phyloP scores from a whole-genome alignment of 2,888 invertebrate genomes.

The Drosophila ustulata region DNA sequence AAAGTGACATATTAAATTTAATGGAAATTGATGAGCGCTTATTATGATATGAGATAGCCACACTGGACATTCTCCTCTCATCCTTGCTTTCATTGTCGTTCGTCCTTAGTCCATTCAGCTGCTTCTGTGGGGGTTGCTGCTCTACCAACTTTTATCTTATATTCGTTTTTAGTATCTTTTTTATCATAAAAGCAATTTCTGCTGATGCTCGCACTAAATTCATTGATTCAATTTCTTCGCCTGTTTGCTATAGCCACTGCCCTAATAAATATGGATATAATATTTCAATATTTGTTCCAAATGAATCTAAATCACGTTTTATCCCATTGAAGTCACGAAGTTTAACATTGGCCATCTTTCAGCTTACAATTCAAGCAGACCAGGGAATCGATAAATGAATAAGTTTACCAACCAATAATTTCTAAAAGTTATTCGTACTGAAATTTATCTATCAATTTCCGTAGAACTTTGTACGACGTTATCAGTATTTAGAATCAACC shows the following conservation, averaged over 20 bases:
- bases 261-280: slow-evolving; percentile 74
- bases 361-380: slow-evolving; percentile 3
- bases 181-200: slow-evolving; percentile 78
- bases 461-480: no score
- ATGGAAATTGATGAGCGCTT: slow-evolving; percentile 84
- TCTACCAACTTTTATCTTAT: slow-evolving; percentile 40
- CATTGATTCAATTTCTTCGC: slow-evolving; percentile 76
- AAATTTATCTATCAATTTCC: no score
- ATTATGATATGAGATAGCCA: slow-evolving; percentile 82
- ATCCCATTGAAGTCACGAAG: slow-evolving; percentile 24
- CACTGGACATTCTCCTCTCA: slow-evolving; percentile 27
- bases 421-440: not conserved
- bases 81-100: slow-evolving; percentile 7
- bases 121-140: slow-evolving; percentile 44
- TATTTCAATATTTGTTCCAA: slow-evolving; percentile 76
- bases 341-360: slow-evolving; percentile 21
- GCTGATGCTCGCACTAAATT: slow-evolving; percentile 77
- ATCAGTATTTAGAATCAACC: no score
- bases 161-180: slow-evolving; percentile 54
- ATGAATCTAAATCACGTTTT: slow-evolving; percentile 65
- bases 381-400: not conserved
- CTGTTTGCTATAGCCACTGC: slow-evolving; percentile 36
- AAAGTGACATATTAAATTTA: slow-evolving; percentile 83
- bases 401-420: no score
- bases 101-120: slow-evolving; percentile 16